A percentile compares a stretch with the other conserved stretches of the same genome.
phyloP scores from a whole-genome alignment of 2,113 vertebrate genomes.

The Cyprinodon variegatus region DNA sequence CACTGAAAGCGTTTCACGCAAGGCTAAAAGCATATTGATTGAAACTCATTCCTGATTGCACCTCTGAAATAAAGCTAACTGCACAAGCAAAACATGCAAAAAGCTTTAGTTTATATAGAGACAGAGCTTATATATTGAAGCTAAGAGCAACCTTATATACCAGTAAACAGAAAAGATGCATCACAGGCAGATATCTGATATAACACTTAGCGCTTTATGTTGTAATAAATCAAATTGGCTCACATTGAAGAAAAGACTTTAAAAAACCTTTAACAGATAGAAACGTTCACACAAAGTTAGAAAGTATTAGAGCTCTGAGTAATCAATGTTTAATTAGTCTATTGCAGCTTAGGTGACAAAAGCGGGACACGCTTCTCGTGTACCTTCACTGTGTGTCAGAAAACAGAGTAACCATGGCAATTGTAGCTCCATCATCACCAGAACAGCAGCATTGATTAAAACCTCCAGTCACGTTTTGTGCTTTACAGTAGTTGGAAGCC shows the following conservation, averaged over 20 bases:
- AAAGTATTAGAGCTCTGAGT: conserved; percentile 39
- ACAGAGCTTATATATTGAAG: background rate
- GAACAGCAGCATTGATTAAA: conserved; percentile 62
- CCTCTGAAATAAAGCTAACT: too few relatives aligned
- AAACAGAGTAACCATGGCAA: conserved; percentile 72
- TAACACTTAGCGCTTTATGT: background rate
- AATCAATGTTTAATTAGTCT: conserved; percentile 79
- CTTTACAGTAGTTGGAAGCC: conserved; percentile 47
- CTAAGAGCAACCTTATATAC: background rate
- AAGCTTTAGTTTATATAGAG: background rate
- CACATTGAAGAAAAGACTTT: background rate
- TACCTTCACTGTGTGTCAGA: conserved; percentile 52
- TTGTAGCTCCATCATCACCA: conserved; percentile 40
- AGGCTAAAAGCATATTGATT: too few relatives aligned
- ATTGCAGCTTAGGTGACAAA: conserved; percentile 69
- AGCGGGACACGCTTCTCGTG: conserved; percentile 49
- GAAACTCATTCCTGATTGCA: too few relatives aligned
- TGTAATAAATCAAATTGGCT: background rate
- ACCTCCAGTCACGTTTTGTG: conserved; percentile 36
- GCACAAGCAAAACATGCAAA: too few relatives aligned
- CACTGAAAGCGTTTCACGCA: too few relatives aligned
- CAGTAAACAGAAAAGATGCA: background rate
- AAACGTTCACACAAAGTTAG: conserved; percentile 2
- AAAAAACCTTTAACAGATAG: background rate
- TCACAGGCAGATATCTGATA: background rate